Base-by-base conservation (phyloP, 2,113 vertebrate genomes). In the Syngnathus typhle region DNA sequence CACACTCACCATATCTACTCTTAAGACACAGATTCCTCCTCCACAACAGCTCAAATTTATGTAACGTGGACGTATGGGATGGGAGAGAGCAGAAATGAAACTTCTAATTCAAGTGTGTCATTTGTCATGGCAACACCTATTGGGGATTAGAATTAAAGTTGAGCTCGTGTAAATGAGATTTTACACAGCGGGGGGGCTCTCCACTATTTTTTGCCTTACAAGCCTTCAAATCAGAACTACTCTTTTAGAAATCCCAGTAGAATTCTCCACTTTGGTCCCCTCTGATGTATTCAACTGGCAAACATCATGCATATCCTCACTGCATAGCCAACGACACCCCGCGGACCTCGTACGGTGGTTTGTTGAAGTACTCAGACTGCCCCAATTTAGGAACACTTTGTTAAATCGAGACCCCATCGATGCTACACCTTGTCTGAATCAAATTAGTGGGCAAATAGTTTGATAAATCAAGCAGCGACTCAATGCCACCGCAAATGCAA, bases 71-170 rank as follows among this genome's bases (percentile, higher is more conserved):
- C 6, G 15, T 55, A 55, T 8, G 9, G 27, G 27, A 32, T 3
- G 27, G 27, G 56, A 7, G 56, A 19, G 37, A 39, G 64, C 38
- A 68, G 36, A 67, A 15, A 68, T 65, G 12, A 38, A 60, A 19
- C 52, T 36, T 11, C n/a, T 66, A 19, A 1, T 23, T 58, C 66
- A 1, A 19, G 39, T 43, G 32, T 61, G 49, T 55, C 58, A 64
- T 64, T 70, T 49, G 65, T 72, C 59, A 71, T 6, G 32, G 49
- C 55, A 69, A 64, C 67, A 63, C 51, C 71, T 59, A 76, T 68
- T 72, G 70, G 52, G 68, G 39, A 63, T 72, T 72, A 54, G 5
- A 61, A 76, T 79, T 79, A 47, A 77, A 75, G 68, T n/a, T 7
- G 23, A 27, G 27, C 9, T 23, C n/a, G 18, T 36, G 49, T 67